Evolutionary conservation across 30 jellyfish, hydroid and myxozoan species (phyloP), one percentile per base, ranked within the genome.

Genomic region (Hydractinia echinata): DNA sequence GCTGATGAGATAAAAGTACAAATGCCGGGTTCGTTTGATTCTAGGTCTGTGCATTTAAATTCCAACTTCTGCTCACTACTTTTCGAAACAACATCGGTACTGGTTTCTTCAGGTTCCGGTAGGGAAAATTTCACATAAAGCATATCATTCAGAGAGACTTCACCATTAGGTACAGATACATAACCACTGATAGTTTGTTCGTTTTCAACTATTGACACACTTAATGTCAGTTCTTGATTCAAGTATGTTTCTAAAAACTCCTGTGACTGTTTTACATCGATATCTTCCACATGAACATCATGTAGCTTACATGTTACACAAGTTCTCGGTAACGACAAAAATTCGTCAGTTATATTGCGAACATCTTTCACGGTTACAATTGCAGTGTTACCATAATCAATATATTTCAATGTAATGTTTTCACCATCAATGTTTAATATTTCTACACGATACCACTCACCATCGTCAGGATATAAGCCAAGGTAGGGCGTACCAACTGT

Each of bases 371-470:
- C 55, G 8, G 11, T 39, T 20, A 86, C 95, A 9, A 55, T 60
- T 7, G 79, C 95, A 52, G 82, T 76, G 55, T 72, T 70, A 5
- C 89, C 89, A 72, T 69, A 69, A 82, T 82, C 89, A 20, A 61
- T 50, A 30, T 30, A 30, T 30, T 30, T 30, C 14, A 82, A 20
- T 10, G 18, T 69, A 9, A 69, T 87, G 15, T 13, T 52, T 53
- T 69, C 4, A 14, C 54, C 61, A 30, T 19, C 53, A 30, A 74
- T 61, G 11, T 54, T 76, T 10, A 16, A 54, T 5, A 79, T 71
- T 50, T 72, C 79, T 4, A 61, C 94, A 15, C 94, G 85, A 39
- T 69, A 85, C 94, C 94, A 85, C 19, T 4, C 48, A 7, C 55
- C 54, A 55, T 69, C 84, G 6, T 52, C 73, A 18, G 53, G 14